Conservation (phyloP, 2,888 invertebrate genomes). For the Acanthoscelides obtectus region DNA sequence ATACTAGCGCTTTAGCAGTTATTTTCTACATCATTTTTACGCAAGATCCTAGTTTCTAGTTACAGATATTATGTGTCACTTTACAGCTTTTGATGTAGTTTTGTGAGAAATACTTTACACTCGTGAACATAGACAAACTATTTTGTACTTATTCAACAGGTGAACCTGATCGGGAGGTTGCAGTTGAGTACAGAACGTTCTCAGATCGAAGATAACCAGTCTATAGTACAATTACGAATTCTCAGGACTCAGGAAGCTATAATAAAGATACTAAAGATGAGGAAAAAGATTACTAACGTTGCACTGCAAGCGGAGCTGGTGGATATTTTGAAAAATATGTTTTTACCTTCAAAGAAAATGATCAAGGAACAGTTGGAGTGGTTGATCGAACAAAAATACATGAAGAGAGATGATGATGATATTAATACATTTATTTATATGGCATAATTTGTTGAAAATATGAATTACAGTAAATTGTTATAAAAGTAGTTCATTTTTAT, state of each 20-base stretch:
- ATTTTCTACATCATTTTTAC: no score
- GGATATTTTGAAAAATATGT: conserved; percentile 98
- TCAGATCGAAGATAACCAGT: conserved; percentile 96
- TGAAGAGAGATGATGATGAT: conserved; percentile 93
- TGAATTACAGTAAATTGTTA: neutral
- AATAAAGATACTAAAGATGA: conserved; percentile 98
- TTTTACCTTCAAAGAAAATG: conserved; percentile 97
- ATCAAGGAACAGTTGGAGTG: conserved; percentile 99
- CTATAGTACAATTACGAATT: conserved; percentile 94
- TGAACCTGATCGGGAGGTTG: conserved; percentile 93
- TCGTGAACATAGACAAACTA: no score
- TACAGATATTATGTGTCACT: no score
- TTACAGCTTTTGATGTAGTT: no score
- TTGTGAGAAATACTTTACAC: no score
- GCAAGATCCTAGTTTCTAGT: no score
- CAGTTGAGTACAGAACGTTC: conserved; percentile 93
- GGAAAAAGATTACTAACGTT: conserved; percentile 90
- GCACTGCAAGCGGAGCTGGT: conserved; percentile 95
- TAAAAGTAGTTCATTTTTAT: neutral
- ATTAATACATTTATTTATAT: conserved; percentile 98
- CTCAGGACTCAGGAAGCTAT: conserved; percentile 94
- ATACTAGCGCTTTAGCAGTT: no score
- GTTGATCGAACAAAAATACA: conserved; percentile 98
- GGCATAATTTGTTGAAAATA: conserved; percentile 59
- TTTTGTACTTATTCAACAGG: conserved; percentile 38